Percentiles rank a stretch among this genome's conserved stretches.
phyloP scores from a whole-genome alignment of 2,797 vertebrate genomes.

The Agapornis canus region DNA sequence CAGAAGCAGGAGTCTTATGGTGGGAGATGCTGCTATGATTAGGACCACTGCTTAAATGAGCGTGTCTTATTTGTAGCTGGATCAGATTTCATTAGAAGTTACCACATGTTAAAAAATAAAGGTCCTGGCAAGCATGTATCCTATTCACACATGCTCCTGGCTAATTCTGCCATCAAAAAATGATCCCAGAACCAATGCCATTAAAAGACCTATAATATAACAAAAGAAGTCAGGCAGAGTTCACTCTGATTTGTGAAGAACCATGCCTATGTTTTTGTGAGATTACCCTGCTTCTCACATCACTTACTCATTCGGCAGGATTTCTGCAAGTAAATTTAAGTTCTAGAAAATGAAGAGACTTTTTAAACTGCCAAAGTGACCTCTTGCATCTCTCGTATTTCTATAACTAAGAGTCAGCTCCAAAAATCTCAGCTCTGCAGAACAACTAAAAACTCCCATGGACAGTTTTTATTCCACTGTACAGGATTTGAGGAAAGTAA shows the following conservation, averaged over 20 bases:
- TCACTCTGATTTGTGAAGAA: background rate
- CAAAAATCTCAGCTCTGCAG: background rate
- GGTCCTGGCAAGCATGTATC: conserved; percentile 59
- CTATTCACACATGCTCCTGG: conserved; percentile 42
- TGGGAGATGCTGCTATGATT: background rate
- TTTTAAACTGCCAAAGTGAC: background rate
- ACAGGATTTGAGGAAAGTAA: background rate
- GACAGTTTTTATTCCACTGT: background rate
- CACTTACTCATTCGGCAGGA: background rate
- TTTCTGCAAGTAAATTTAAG: background rate
- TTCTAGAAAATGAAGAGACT: background rate
- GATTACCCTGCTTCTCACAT: background rate
- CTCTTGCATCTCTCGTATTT: rapidly evolving
- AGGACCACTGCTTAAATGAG: conserved; percentile 41
- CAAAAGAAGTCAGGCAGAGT: background rate
- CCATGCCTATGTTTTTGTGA: background rate
- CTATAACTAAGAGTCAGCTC: background rate
- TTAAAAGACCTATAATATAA: conserved; percentile 26
- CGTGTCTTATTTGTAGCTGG: conserved; percentile 54
- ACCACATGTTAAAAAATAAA: conserved; percentile 70
- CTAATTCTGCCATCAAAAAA: conserved; percentile 51
- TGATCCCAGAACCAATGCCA: background rate
- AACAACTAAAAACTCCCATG: rapidly evolving
- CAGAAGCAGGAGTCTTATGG: conserved; percentile 44
- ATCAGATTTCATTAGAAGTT: conserved; percentile 44